A percentile compares a stretch with the other conserved stretches of the same genome.
phyloP scores from a whole-genome alignment of 2,797 vertebrate species.

The Hylomyscus alleni region DNA sequence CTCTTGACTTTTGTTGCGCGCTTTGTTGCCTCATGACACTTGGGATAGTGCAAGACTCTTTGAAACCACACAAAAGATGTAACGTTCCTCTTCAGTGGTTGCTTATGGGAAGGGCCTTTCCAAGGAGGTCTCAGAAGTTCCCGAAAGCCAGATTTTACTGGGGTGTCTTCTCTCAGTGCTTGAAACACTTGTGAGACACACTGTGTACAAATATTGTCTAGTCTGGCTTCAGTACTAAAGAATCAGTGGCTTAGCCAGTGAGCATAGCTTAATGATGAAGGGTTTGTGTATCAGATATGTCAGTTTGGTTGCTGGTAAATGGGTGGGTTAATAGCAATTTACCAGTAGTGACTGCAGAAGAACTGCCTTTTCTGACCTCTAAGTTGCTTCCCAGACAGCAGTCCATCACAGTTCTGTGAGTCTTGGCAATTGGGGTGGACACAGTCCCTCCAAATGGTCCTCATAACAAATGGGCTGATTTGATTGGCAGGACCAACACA shows the following conservation, averaged over 20 bases:
- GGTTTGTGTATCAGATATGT: background rate
- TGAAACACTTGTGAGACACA: background rate
- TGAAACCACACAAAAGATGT: background rate
- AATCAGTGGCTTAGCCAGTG: background rate
- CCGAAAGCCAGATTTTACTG: background rate
- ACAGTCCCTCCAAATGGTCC: background rate
- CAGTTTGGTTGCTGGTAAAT: background rate
- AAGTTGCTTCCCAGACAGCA: conserved; percentile 30
- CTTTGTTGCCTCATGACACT: background rate
- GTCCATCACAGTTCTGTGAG: background rate
- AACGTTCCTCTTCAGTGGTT: background rate
- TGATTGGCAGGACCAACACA: background rate
- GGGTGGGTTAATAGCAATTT: conserved; percentile 46
- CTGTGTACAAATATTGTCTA: background rate
- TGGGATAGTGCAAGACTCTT: background rate
- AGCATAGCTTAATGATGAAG: background rate
- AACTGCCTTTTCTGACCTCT: conserved; percentile 45
- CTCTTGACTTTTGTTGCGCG: background rate
- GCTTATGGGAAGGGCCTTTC: background rate
- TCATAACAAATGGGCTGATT: background rate
- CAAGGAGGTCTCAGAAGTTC: background rate
- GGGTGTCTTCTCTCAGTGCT: background rate
- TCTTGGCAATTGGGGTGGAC: background rate
- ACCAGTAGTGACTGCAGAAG: background rate
- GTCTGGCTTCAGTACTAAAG: conserved; percentile 21